phyloP scores from a whole-genome alignment of 2,113 vertebrate species.

The Toxostoma redivivum region DNA sequence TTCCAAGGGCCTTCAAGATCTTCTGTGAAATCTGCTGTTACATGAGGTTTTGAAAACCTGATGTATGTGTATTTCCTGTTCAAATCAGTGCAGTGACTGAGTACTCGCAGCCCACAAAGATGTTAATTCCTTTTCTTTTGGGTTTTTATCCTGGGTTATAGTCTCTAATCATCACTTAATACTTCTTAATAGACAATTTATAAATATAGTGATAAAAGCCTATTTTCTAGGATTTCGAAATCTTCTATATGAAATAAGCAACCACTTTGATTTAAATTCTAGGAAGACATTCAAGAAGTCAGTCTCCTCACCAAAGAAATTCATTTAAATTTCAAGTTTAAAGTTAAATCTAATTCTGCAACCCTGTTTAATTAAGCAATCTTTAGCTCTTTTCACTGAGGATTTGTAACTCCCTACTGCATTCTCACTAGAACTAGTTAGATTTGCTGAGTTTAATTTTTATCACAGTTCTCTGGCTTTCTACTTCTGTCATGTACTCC shows the following conservation, averaged over 20 bases:
- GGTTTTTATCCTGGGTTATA: background rate
- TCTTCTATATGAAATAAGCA: conserved; percentile 20
- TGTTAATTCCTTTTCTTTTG: background rate
- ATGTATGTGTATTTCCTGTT: background rate
- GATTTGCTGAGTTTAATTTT: conserved; percentile 68
- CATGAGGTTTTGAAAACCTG: background rate
- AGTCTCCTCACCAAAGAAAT: conserved; percentile 49
- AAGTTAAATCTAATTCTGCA: conserved; percentile 70
- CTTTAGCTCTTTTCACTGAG: conserved; percentile 60
- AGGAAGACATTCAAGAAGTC: conserved; percentile 58
- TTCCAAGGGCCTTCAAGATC: background rate
- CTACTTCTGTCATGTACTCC: conserved; percentile 49
- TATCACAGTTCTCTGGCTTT: conserved; percentile 59
- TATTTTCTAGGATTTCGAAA: background rate
- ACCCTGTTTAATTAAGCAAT: conserved; percentile 72
- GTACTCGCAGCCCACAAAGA: background rate
- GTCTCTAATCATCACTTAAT: background rate
- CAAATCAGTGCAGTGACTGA: background rate
- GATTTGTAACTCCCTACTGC: conserved; percentile 58
- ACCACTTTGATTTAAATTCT: conserved; percentile 28
- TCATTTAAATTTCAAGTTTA: conserved; percentile 64
- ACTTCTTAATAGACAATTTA: background rate
- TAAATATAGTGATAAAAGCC: background rate
- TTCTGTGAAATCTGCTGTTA: background rate
- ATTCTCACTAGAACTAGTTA: conserved; percentile 54